Base-by-base conservation (phyloP, 2,797 vertebrate species). In the Anguilla megastoma region DNA sequence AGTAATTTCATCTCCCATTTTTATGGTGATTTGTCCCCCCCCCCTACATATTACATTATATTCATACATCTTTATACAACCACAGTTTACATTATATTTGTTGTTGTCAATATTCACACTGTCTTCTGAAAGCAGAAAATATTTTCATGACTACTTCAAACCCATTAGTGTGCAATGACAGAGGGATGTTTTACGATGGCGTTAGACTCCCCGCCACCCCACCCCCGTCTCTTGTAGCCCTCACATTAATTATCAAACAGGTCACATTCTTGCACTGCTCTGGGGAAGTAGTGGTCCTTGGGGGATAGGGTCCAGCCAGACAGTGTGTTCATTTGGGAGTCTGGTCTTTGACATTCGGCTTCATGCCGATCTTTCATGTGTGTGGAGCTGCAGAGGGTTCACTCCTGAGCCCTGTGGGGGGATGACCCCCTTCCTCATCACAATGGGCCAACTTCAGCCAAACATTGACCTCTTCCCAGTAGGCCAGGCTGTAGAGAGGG, bases 301-400 rank as follows among this genome's bases (percentile, higher is more conserved):
- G 58, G 88, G 88, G 87, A 84, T 60, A 27, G 48, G n/a, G 76
- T 52, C 85, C 80, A 88, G 66, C 56, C 87, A 88, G 86, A 86
- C 86, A 71, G 79, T 27, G 41, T 45, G 24, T 69, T 87, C 60
- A 87, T 33, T 74, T 50, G 86, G 74, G 86, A 74, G 63, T 74
- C 83, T 85, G 83, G 48, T 87, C 74, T 87, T 86, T 87, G 84
- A 89, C 89, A 87, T 85, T 58, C 84, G 54, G 45, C 83, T 36
- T 86, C 69, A 69, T 52, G 80, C 63, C 36, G 54, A 74, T 83
- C 82, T 88, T 93, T 93, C 91, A 93, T 91, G 90, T 91, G 91
- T 89, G 88, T 66, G 86, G 84, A 74, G 87, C 84, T 86, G 87
- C 79, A 33, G 52, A 88, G 88, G 74, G 92, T 94, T 94, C 82